phyloP scores from a whole-genome alignment of 2,888 invertebrate genomes.

The Pardosa pseudoannulata region DNA sequence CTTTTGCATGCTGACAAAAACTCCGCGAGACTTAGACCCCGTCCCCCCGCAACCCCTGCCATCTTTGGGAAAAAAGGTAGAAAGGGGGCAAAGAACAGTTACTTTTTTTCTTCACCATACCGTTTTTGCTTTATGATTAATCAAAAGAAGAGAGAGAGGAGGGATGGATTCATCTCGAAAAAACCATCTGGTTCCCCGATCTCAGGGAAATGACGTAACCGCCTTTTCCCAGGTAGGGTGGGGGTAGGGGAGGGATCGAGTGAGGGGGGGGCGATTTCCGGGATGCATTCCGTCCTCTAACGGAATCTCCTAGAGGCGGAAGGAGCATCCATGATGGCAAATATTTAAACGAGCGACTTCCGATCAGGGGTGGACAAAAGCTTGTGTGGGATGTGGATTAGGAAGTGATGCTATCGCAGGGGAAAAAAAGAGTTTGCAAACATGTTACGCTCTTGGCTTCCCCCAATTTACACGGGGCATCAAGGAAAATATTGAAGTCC shows the following conservation, averaged over 20 bases:
- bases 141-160: constrained; percentile 28
- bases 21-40: constrained; percentile 4
- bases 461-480: too few relatives aligned
- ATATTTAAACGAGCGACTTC: constrained; percentile 13
- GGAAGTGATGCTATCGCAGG: background rate
- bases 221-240: constrained; percentile 53
- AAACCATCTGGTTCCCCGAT: constrained; percentile 53
- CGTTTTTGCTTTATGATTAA: constrained; percentile 33
- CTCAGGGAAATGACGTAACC: constrained; percentile 51
- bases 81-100: constrained; percentile 48
- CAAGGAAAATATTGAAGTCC: too few relatives aligned
- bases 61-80: constrained; percentile 45
- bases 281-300: constrained; percentile 17
- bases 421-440: background rate
- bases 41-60: constrained; percentile 15
- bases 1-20: background rate
- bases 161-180: constrained; percentile 39
- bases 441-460: too few relatives aligned
- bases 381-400: background rate
- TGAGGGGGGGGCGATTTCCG: constrained; percentile 7
- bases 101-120: constrained; percentile 34
- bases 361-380: constrained; percentile 10
- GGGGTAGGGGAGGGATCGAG: background rate
- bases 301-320: constrained; percentile 11
- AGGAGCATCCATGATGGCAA: background rate